Conservation (phyloP, 2,113 vertebrate species). For the Fulmarus glacialis region DNA sequence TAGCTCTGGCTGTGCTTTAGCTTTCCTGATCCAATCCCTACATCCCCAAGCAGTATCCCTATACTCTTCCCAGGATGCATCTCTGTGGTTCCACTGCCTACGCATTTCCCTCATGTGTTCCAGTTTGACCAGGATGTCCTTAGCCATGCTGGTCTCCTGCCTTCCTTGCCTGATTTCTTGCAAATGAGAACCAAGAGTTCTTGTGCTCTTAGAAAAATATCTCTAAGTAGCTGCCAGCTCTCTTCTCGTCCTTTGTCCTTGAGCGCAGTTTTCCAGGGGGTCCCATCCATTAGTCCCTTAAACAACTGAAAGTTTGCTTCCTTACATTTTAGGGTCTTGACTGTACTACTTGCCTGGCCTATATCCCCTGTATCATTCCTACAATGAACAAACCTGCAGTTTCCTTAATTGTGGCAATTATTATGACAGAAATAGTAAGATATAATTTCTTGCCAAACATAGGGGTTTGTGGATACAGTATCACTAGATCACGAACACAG, state of each 20-base stretch:
- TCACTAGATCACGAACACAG: not conserved
- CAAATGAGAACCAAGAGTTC: not conserved
- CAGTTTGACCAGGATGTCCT: not conserved
- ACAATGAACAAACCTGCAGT: not conserved
- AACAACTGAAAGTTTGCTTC: not conserved
- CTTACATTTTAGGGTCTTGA: not conserved
- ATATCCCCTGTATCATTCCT: not conserved
- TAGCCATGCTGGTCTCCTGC: not conserved
- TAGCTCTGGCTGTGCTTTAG: not conserved
- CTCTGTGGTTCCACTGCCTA: not conserved
- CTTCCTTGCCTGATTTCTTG: not conserved
- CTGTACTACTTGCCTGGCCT: rapidly evolving
- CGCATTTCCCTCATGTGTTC: not conserved
- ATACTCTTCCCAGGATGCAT: not conserved
- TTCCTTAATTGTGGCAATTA: not conserved
- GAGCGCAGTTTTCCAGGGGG: not conserved
- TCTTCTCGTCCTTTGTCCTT: not conserved
- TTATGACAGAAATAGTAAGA: not conserved
- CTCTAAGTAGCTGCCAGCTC: not conserved
- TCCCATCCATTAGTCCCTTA: not conserved
- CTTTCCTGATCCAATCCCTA: not conserved
- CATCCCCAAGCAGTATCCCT: not conserved
- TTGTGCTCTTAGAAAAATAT: not conserved
- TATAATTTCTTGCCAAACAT: not conserved
- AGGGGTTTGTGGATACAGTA: not conserved